Conservation (phyloP, 2,113 vertebrate genomes). For the Oncorhynchus mykiss region DNA sequence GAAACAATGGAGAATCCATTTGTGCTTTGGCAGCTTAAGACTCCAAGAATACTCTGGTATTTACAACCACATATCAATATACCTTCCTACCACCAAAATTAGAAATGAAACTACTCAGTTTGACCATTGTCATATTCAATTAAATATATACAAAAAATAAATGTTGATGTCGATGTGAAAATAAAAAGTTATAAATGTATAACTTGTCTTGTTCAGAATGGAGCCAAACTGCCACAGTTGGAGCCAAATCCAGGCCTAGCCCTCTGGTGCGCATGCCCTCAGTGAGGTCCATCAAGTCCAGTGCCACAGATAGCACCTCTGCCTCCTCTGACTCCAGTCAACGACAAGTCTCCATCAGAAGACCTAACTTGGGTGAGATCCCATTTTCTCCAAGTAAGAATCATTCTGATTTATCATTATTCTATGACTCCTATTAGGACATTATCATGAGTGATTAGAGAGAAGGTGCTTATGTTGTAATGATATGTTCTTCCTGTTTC, state of each 20-base stretch:
- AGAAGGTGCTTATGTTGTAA: background rate
- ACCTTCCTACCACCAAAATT: no score
- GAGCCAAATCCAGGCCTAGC: constrained; percentile 55
- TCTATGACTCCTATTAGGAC: background rate
- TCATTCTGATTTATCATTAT: no score
- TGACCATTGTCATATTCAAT: no score
- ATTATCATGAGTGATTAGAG: background rate
- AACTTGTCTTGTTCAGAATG: constrained; percentile 67
- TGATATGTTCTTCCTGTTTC: constrained; percentile 24
- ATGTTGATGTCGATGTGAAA: background rate
- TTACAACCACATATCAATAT: background rate
- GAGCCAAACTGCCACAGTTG: constrained; percentile 69
- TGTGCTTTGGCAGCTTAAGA: constrained; percentile 76
- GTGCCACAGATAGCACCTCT: constrained; percentile 75
- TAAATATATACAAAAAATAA: no score
- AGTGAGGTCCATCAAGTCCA: constrained; percentile 68
- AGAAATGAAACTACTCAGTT: no score
- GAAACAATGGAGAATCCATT: constrained; percentile 80
- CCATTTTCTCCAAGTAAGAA: background rate
- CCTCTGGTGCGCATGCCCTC: constrained; percentile 60
- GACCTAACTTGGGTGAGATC: constrained; percentile 65
- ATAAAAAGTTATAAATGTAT: constrained; percentile 28
- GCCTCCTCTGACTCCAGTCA: constrained; percentile 69
- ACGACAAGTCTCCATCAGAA: constrained; percentile 54
- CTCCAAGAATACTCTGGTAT: constrained; percentile 83